These are phyloP conservation scores for Dendrolimus pini DNA, from an alignment of 2,888 invertebrate species.

Conservation along the genomic window DNA sequence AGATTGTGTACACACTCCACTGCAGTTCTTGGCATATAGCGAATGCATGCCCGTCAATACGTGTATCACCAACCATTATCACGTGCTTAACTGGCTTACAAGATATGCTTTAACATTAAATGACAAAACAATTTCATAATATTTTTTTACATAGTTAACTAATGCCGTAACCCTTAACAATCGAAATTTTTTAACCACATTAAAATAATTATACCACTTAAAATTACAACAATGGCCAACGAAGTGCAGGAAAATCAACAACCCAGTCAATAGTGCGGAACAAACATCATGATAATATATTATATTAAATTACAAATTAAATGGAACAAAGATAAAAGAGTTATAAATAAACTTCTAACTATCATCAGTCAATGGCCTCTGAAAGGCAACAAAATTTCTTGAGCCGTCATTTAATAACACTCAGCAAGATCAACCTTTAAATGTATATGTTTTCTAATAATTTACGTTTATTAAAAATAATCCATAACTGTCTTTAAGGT, in stretches of 20 bases:
- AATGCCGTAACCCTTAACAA: constrained; percentile 60
- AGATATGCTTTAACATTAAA: constrained; percentile 61
- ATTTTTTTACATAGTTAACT: constrained; percentile 35
- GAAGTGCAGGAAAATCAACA: constrained; percentile 58
- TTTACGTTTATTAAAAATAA: not conserved
- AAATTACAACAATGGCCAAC: constrained; percentile 60
- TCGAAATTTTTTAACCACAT: constrained; percentile 46
- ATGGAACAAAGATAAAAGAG: constrained; percentile 14
- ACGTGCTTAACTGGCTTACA: constrained; percentile 68
- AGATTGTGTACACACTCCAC: constrained; percentile 10
- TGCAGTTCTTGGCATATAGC: constrained; percentile 18
- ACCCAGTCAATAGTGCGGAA: constrained; percentile 61
- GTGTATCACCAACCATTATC: constrained; percentile 68
- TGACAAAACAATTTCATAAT: constrained; percentile 34
- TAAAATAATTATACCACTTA: constrained; percentile 40
- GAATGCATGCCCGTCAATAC: constrained; percentile 25
- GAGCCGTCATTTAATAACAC: constrained; percentile 12
- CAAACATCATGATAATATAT: constrained; percentile 35
- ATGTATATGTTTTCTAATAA: not conserved
- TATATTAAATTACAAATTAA: constrained; percentile 1
- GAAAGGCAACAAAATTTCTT: constrained; percentile 17
- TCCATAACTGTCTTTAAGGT: not conserved
- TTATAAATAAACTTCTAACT: constrained; percentile 5
- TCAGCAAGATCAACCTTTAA: not conserved
- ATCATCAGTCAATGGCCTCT: constrained; percentile 15